phyloP scores from a whole-genome alignment of 2,888 invertebrate species.

The Plutella xylostella region DNA sequence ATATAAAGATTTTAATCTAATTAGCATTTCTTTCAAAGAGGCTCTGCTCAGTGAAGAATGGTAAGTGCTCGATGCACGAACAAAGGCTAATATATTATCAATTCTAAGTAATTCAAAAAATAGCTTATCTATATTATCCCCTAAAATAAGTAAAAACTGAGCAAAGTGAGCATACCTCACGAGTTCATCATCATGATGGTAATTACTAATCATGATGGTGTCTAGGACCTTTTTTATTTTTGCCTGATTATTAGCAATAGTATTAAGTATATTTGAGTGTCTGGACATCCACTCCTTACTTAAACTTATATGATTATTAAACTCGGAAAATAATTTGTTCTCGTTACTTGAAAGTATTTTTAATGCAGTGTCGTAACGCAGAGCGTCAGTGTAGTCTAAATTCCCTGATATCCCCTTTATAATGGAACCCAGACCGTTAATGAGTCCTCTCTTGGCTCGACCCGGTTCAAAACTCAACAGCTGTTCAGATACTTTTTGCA shows the following conservation, averaged over 20 bases:
- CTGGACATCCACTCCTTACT: not conserved
- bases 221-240: not conserved
- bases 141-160: constrained; percentile 9
- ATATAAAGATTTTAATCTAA: not conserved
- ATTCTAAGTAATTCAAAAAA: constrained; percentile 13
- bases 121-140: constrained; percentile 11
- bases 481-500: not conserved
- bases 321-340: not conserved
- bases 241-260: not conserved
- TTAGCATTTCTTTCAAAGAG: not conserved
- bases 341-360: not conserved
- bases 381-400: not conserved
- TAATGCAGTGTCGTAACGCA: not conserved
- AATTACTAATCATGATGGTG: not conserved
- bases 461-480: not conserved
- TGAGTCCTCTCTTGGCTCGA: not conserved
- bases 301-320: not conserved
- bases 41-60: constrained; percentile 15
- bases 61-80: constrained; percentile 15
- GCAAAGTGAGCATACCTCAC: not conserved
- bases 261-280: not conserved
- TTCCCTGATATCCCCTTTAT: not conserved
- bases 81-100: constrained; percentile 16
- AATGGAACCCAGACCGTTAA: not conserved
- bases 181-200: not conserved